Conservation (phyloP, 2,113 vertebrate species). For the Gnathonemus longibarbis region DNA sequence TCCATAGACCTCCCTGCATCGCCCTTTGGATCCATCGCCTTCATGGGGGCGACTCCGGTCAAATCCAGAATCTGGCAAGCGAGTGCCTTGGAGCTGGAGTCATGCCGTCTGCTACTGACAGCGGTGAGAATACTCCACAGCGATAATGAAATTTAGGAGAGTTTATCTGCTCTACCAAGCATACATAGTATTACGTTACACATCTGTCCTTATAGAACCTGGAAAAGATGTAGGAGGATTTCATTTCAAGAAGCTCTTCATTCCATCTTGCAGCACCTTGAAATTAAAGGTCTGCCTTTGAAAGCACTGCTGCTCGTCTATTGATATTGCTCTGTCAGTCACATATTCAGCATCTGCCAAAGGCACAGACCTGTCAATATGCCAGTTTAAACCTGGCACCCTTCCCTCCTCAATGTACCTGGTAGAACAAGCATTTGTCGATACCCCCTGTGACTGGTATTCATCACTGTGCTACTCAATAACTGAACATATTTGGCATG, state of each 20-base stretch:
- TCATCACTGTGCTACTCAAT: slow-evolving; percentile 32
- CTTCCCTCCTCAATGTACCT: slow-evolving; percentile 32
- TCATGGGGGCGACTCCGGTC: background rate
- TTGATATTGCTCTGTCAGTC: slow-evolving; percentile 42
- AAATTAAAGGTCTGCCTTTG: slow-evolving; percentile 21
- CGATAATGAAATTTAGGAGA: background rate
- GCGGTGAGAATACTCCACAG: background rate
- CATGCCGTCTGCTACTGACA: background rate
- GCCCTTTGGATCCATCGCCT: background rate
- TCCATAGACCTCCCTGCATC: background rate
- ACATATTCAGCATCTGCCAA: slow-evolving; percentile 29
- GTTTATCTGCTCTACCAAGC: background rate
- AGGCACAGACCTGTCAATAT: slow-evolving; percentile 41
- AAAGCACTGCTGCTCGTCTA: slow-evolving; percentile 32
- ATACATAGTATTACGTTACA: background rate
- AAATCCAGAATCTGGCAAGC: background rate
- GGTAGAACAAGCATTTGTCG: slow-evolving; percentile 35
- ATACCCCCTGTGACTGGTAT: slow-evolving; percentile 38
- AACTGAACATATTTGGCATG: slow-evolving; percentile 21
- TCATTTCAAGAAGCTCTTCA: background rate
- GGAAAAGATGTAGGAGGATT: background rate
- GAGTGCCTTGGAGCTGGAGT: background rate
- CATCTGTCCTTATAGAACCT: background rate
- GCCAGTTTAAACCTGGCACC: slow-evolving; percentile 38
- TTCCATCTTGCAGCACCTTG: background rate